A percentile compares a stretch with the other conserved stretches of the same genome.
phyloP scores from a whole-genome alignment of 2,888 invertebrate genomes.

The Prosopocoilus inquinatus region DNA sequence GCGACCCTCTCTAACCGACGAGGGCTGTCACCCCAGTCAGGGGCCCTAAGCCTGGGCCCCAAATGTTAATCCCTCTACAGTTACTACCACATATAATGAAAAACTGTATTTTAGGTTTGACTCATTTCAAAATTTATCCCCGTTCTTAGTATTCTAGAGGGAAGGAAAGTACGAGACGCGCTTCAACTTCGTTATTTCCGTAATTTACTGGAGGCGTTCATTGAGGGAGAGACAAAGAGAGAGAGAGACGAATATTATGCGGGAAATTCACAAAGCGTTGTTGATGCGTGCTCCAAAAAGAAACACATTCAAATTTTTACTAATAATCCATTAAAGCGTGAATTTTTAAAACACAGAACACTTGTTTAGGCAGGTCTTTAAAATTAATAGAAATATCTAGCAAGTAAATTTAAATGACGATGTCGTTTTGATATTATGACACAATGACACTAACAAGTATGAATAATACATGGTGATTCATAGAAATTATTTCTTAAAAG shows the following conservation, averaged over 20 bases:
- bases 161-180: not conserved
- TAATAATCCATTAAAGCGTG: no score
- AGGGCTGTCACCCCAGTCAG: constrained; percentile 28
- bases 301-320: no score
- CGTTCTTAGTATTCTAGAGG: not conserved
- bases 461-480: no score
- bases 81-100: constrained; percentile 20
- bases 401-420: no score
- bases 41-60: constrained; percentile 28
- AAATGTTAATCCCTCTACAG: constrained; percentile 24
- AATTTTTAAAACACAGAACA: no score
- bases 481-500: no score
- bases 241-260: constrained; percentile 2
- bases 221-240: not conserved
- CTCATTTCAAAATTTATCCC: constrained; percentile 23
- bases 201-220: constrained; percentile 11
- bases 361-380: no score
- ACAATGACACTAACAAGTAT: no score
- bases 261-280: not conserved
- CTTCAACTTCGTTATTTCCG: constrained; percentile 16
- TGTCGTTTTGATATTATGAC: no score
- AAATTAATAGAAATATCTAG: no score
- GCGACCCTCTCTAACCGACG: constrained; percentile 20
- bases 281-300: no score
- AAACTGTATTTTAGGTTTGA: constrained; percentile 28